Conservation (phyloP, 2,888 invertebrate species). For the Thumatha senex region DNA sequence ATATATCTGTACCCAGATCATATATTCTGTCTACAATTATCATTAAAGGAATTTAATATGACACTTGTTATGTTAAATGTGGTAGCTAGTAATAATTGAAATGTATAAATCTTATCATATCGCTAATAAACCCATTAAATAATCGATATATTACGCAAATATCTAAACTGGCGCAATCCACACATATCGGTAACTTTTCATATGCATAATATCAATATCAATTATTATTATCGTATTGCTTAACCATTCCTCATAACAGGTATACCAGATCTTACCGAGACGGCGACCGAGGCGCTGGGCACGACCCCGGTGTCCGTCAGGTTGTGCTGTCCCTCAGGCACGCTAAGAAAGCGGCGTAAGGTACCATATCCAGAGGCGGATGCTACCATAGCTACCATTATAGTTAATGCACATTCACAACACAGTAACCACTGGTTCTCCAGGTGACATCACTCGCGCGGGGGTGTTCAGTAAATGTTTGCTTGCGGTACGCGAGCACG, state of each 20-base stretch:
- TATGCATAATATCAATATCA: slow-evolving; percentile 51
- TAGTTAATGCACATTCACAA: slow-evolving; percentile 63
- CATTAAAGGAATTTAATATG: too few species aligned
- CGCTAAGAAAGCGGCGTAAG: slow-evolving; percentile 78
- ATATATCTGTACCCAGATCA: too few species aligned
- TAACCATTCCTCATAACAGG: slow-evolving; percentile 29
- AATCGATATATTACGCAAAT: slow-evolving; percentile 31
- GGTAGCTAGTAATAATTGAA: slow-evolving; percentile 12
- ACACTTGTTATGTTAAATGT: too few species aligned
- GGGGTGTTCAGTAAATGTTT: slow-evolving; percentile 39
- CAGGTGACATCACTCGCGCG: slow-evolving; percentile 69
- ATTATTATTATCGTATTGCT: slow-evolving; percentile 23
- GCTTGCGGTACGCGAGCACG: slow-evolving; percentile 53
- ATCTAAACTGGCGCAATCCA: slow-evolving; percentile 28
- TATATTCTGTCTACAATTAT: too few species aligned
- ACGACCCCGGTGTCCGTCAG: slow-evolving; percentile 55
- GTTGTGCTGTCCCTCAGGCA: slow-evolving; percentile 68
- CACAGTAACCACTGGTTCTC: slow-evolving; percentile 58
- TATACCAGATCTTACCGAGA: slow-evolving; percentile 65
- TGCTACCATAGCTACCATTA: slow-evolving; percentile 78
- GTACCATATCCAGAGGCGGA: slow-evolving; percentile 80
- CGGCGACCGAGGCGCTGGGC: slow-evolving; percentile 72
- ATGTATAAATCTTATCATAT: slow-evolving; percentile 34
- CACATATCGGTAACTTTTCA: slow-evolving; percentile 60
- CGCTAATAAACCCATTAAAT: slow-evolving; percentile 41